Evolutionary conservation across 1,140 invertebrate genomes (phyloP), one percentile per base, ranked within the genome.

Genomic region (Drosophila pectinifera): DNA sequence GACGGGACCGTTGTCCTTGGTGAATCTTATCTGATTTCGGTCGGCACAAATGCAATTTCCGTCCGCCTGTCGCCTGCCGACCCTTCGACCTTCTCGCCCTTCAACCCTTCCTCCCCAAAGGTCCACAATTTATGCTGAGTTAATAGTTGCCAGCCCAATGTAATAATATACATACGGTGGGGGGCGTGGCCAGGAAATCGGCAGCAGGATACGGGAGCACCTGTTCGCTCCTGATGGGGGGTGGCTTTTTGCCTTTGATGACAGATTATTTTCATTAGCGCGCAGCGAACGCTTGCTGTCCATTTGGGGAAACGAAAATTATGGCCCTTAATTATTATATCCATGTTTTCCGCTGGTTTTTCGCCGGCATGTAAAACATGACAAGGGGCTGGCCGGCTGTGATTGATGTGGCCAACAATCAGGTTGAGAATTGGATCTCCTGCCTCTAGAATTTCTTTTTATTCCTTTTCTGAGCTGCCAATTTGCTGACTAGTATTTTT

Each of bases 211-310:
- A 54, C 22, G 14, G 41, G n/a, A 36, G 41, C 77, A 88, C 83
- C 83, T 88, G 83, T 89, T 46, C 48, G 48, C 69, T 54, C 38
- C 26, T 34, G 20, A 22, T 53, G 49, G 74, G 14, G 54, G 64
- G 41, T 78, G 55, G 41, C 59, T 68, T 46, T 54, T 62, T 67
- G 65, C 56, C 82, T 91, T 91, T 91, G 89, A 91, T 91, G 90
- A 88, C 80, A 91, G 84, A 91, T 91, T 91, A 88, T 91, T 77
- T 91, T 91, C 89, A 89, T 91, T 84, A 82, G 78, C 72, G 69
- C 72, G 67, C n/a, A 26, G 22, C 42, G 24, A 48, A 57, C 49
- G 49, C 49, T 34, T 34, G 48, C 36, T 70, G 67, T 56, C 67
- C 64, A 70, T 48, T 70, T 31, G 31, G 46, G 31, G 1, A 36